Evolutionary conservation across 2,888 invertebrate genomes (phyloP).

Genomic region (Chymomyza fuscimana): DNA sequence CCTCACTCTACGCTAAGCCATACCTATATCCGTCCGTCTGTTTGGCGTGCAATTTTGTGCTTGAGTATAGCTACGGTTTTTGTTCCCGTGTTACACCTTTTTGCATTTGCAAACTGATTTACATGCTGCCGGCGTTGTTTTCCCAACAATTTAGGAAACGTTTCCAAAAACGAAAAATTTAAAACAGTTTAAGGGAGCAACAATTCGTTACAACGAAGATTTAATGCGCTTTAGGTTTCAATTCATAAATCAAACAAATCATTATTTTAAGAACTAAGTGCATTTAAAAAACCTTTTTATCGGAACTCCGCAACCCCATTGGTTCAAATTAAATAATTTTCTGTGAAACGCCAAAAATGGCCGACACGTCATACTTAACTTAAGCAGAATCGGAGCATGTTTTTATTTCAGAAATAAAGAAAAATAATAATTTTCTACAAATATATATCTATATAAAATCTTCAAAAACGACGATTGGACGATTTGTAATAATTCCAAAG

Average conservation of each 20-base stretch:
- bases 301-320: too few species aligned
- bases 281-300: too few species aligned
- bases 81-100: conserved; percentile 18
- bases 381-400: too few species aligned
- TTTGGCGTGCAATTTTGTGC: conserved; percentile 6
- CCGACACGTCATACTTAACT: too few species aligned
- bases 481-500: too few species aligned
- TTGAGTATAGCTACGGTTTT: not conserved
- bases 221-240: conserved; percentile 15
- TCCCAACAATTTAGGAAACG: conserved; percentile 18
- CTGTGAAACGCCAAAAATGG: too few species aligned
- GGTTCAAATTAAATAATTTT: too few species aligned
- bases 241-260: not conserved
- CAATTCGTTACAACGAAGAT: not conserved
- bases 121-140: conserved; percentile 31
- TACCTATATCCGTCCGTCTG: not conserved
- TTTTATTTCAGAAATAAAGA: too few species aligned
- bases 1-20: conserved; percentile 2
- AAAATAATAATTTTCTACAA: too few species aligned
- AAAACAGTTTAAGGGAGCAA: not conserved
- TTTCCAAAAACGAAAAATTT: not conserved
- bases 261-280: too few species aligned
- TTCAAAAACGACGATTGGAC: too few species aligned
- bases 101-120: conserved; percentile 17
- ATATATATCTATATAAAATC: too few species aligned